Evolutionary conservation across 2,888 invertebrate genomes (phyloP).

Genomic region (Mesorhabditis spiculigera): DNA sequence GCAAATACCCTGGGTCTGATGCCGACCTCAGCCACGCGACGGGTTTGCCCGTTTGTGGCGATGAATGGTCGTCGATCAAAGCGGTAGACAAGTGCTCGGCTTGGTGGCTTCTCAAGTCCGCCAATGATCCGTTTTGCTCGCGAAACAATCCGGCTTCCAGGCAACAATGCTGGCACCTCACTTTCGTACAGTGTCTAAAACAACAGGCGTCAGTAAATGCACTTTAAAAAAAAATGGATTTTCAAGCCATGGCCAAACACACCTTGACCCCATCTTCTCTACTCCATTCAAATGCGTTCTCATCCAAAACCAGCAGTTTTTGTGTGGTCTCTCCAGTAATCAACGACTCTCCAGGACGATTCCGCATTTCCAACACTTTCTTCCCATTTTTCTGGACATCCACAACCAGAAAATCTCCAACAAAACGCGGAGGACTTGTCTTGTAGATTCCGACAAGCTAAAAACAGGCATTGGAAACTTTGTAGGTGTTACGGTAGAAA

Average conservation of each 20-base stretch:
- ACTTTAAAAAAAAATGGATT: not conserved
- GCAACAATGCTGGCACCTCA: not conserved
- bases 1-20: constrained; percentile 57
- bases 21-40: constrained; percentile 49
- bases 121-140: constrained; percentile 15
- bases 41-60: constrained; percentile 69
- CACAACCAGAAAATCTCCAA: not conserved
- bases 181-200: constrained; percentile 2
- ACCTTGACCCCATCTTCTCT: not conserved
- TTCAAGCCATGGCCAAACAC: not conserved
- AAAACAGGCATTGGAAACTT: not conserved
- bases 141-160: not conserved
- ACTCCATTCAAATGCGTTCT: constrained; percentile 1
- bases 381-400: not conserved
- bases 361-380: not conserved
- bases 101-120: constrained; percentile 23
- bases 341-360: not conserved
- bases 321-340: not conserved
- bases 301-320: constrained; percentile 6
- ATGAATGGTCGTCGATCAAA: constrained; percentile 92
- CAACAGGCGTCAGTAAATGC: not conserved
- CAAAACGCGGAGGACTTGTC: not conserved
- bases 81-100: constrained; percentile 82
- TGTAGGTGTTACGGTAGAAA: not conserved
- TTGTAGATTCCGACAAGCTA: not conserved